Percentiles rank a stretch among this genome's conserved stretches.
Evolutionary conservation across 1,140 invertebrate genomes (phyloP).

Genomic region (Drosophila littoralis): DNA sequence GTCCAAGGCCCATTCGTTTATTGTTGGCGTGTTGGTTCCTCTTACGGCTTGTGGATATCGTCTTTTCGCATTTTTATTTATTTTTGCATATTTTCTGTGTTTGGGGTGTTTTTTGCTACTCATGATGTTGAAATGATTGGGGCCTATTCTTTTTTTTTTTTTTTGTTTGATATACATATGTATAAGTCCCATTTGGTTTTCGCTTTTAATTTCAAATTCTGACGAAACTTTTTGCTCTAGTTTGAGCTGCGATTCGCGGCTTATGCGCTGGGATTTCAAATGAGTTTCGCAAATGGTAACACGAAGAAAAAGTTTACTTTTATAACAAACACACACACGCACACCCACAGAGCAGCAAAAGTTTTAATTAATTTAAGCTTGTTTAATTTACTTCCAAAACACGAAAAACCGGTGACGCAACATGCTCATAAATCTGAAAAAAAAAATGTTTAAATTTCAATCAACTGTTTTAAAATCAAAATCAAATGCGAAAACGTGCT

Average conservation of each 20-base stretch:
- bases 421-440: constrained; percentile 20
- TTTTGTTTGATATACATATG: constrained; percentile 13
- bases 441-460: constrained; percentile 8
- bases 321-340: constrained; percentile 15
- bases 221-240: constrained; percentile 21
- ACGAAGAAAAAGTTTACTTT: constrained; percentile 39
- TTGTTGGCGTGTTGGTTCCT: constrained; percentile 20
- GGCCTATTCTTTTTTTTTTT: constrained; percentile 35
- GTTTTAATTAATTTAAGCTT: constrained; percentile 69
- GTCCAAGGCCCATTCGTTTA: constrained; percentile 30
- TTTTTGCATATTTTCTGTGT: constrained; percentile 61
- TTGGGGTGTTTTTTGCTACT: constrained; percentile 20
- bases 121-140: constrained; percentile 66
- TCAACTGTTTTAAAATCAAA: not conserved
- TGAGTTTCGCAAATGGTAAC: constrained; percentile 29
- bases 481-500: not conserved
- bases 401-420: constrained; percentile 3
- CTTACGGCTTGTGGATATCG: constrained; percentile 25
- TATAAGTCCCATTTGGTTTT: constrained; percentile 45
- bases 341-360: constrained; percentile 15
- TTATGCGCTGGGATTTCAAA: constrained; percentile 54
- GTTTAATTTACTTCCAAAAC: constrained; percentile 15
- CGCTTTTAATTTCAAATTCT: constrained; percentile 62
- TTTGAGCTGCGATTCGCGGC: constrained; percentile 30
- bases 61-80: constrained; percentile 53